A percentile compares a stretch with the other conserved stretches of the same genome.
phyloP scores from a whole-genome alignment of 2,113 vertebrate genomes.

The Tauraco erythrolophus region DNA sequence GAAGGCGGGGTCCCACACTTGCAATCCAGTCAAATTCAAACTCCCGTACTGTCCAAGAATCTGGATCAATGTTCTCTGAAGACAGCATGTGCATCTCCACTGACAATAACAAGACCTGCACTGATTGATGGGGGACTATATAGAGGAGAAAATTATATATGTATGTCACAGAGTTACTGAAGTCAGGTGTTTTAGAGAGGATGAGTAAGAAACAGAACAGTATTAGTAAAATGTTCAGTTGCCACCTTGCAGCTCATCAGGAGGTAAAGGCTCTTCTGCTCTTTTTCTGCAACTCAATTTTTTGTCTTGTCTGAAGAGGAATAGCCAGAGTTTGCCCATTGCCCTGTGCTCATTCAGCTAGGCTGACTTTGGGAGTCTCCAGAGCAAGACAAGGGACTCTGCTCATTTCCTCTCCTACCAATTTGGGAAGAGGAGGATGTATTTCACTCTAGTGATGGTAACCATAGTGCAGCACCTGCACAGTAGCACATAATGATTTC shows the following conservation, averaged over 20 bases:
- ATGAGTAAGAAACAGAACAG: neutral
- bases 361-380: neutral
- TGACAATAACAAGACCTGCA: neutral
- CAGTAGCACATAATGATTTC: neutral
- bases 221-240: neutral
- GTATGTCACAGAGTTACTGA: neutral
- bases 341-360: neutral
- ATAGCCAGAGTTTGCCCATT: neutral
- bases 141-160: neutral
- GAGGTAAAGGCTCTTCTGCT: neutral
- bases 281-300: neutral
- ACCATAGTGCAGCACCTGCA: neutral
- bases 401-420: neutral
- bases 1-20: neutral
- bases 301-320: neutral
- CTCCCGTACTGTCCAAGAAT: neutral
- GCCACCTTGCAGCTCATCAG: neutral
- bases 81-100: fast-evolving
- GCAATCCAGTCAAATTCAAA: neutral
- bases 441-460: neutral
- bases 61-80: neutral
- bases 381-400: neutral
- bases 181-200: neutral
- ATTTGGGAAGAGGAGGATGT: neutral
- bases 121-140: too few relatives aligned